Conservation (phyloP, 2,888 invertebrate genomes). For the Ennomos quercinarius region DNA sequence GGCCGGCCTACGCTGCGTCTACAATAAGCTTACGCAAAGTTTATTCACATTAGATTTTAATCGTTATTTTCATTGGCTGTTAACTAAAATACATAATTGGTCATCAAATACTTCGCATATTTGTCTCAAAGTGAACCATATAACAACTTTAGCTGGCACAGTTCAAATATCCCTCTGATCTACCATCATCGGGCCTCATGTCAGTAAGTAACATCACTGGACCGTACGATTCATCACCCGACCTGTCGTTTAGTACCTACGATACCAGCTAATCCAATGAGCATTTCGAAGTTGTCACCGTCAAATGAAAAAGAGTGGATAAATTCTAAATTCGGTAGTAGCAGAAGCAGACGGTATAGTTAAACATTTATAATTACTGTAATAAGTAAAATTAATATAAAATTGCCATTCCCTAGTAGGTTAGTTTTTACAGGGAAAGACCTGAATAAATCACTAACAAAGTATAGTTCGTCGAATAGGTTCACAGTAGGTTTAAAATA, state of each 20-base stretch:
- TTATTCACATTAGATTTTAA: too few species aligned
- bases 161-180: constrained; percentile 5
- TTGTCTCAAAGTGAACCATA: background rate
- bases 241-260: constrained; percentile 2
- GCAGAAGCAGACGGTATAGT: too few species aligned
- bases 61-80: background rate
- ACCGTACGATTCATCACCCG: constrained; percentile 9
- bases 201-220: background rate
- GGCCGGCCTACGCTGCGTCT: too few species aligned
- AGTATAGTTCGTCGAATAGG: too few species aligned
- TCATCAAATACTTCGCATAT: background rate
- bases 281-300: background rate
- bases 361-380: too few species aligned
- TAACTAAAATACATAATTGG: background rate
- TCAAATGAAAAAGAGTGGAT: background rate
- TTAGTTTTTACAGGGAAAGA: too few species aligned
- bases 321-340: too few species aligned
- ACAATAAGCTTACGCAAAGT: too few species aligned
- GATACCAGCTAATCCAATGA: background rate
- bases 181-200: constrained; percentile 5
- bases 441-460: too few species aligned
- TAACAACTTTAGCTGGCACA: background rate
- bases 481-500: too few species aligned
- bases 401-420: too few species aligned
- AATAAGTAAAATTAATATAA: too few species aligned